Evolutionary conservation across 1,140 invertebrate genomes (phyloP), one percentile per base, ranked within the genome.

Genomic region (Drosophila bocqueti): DNA sequence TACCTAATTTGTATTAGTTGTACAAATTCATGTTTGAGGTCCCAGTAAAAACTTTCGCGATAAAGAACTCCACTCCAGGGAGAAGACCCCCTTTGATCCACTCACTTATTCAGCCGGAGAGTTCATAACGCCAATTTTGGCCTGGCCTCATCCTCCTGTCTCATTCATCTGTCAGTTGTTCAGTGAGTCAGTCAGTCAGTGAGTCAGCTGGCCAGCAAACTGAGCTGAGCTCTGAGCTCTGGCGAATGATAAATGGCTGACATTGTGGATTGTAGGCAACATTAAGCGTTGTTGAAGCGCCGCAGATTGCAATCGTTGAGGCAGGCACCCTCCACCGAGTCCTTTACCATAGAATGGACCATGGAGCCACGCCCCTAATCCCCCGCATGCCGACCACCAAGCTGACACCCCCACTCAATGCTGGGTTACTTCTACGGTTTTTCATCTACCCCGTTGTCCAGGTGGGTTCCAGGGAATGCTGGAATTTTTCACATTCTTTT

Each of bases 211-310:
- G 52, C 18, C 29, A 75, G 67, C 18, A 54, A 73, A 62, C 40
- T 42, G 36, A 49, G 65, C 50, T 34, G 49, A 26, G 47, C 81
- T 62, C 81, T 62, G 46, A 74, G 73, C 73, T 67, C 80, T 64
- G 50, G 67, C 85, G 73, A 83, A 87, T 87, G 83, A 89, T 87
- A 89, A 87, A 87, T 87, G 79, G 83, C 76, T 77, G 83, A 87
- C 80, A 87, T 77, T 87, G 83, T 66, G 84, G 80, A 77, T 86
- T 86, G 83, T 86, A 87, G 83, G 69, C 83, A 86, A 86, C 79
- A 79, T 82, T 82, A 82, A 86, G 83, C 83, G 83, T 62, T 79
- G 83, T 79, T 86, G 75, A 81, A 86, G 69, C 71, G 72, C 83
- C 83, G 79, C 83, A 82, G 83, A 86, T 86, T 86, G 83, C 83